Evolutionary conservation across 2,888 invertebrate genomes (phyloP), one percentile per base, ranked within the genome.

Genomic region (Pristionchus entomophagus): DNA sequence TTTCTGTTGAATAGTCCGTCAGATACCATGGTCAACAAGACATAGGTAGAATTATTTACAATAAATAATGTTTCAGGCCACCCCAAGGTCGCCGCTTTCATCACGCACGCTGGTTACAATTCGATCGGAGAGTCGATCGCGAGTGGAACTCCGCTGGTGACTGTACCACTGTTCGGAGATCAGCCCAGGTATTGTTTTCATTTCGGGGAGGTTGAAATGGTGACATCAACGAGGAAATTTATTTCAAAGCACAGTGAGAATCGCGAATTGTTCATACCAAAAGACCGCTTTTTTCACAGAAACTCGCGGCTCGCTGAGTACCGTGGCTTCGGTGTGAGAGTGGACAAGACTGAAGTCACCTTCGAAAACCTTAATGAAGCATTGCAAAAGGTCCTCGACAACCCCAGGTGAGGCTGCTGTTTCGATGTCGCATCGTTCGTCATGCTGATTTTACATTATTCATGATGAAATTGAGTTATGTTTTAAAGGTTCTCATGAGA

Each of bases 101-200:
- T 84, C 3, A 49, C 84, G 2, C 84, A 84, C 32, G 84, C 65
- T 22, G 84, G 84, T 0, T 84, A 84, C 69, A 84, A 84, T 38
- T 84, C 84, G 0, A 65, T 84, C n/a, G 69, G 62, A 22, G 84
- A 84, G 22, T 41, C 84, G 10, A 69, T 84, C 4, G 69, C 51
- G 0, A 51, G 53, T 51, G 84, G 84, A 17, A 69, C 69, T 69
- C 84, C 84, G 1, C n/a, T 84, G 32, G 35, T 84, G 0, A 69
- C 69, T 12, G 53, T 84, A n/a, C 65, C 84, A 2, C 49, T 84
- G 8, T 53, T 81, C 56, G 81, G 81, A 38, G 82, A 82, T 41
- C 73, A 73, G 26, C 73, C 41, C 22, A 73, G 73, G 73, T 73
- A n/a, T 0, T 12, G 3, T 6, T 14, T 45, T 45, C 45, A 45